These are phyloP conservation scores for Thaleichthys pacificus DNA, from an alignment of 2,797 vertebrate species.

Conservation along the genomic window DNA sequence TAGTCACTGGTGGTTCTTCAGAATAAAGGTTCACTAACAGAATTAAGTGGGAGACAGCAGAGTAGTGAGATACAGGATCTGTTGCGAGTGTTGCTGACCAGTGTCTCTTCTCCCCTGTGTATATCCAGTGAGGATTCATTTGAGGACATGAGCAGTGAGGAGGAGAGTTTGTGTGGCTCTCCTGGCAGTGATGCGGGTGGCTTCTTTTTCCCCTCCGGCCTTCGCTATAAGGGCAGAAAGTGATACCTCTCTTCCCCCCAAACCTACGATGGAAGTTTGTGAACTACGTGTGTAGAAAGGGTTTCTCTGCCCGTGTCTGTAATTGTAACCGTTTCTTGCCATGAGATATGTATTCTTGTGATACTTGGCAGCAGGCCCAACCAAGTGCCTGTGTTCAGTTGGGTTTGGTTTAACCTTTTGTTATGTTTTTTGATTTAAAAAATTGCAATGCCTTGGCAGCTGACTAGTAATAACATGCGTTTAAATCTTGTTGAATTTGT, in stretches of 20 bases:
- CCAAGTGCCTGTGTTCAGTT: slow-evolving; percentile 61
- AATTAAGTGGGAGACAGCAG: slow-evolving; percentile 54
- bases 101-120: slow-evolving; percentile 4
- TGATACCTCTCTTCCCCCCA: neutral
- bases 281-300: neutral
- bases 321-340: slow-evolving; percentile 24
- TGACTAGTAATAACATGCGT: slow-evolving; percentile 48
- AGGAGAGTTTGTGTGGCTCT: slow-evolving; percentile 77
- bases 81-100: neutral
- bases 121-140: slow-evolving; percentile 76
- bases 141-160: slow-evolving; percentile 82
- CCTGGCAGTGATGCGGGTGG: slow-evolving; percentile 70
- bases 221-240: slow-evolving; percentile 49
- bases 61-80: neutral
- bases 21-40: slow-evolving; percentile 10
- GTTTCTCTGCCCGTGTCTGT: slow-evolving; percentile 33
- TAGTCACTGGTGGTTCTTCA: neutral
- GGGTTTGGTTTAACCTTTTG: slow-evolving; percentile 28
- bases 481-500: slow-evolving; percentile 46
- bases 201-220: slow-evolving; percentile 74
- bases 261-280: neutral
- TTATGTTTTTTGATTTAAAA: slow-evolving; percentile 24
- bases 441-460: slow-evolving; percentile 72
- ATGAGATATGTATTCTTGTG: slow-evolving; percentile 9
- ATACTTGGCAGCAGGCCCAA: slow-evolving; percentile 30